These are phyloP conservation scores for Melospiza georgiana DNA, from an alignment of 2,113 vertebrate species.

Conservation along the genomic window DNA sequence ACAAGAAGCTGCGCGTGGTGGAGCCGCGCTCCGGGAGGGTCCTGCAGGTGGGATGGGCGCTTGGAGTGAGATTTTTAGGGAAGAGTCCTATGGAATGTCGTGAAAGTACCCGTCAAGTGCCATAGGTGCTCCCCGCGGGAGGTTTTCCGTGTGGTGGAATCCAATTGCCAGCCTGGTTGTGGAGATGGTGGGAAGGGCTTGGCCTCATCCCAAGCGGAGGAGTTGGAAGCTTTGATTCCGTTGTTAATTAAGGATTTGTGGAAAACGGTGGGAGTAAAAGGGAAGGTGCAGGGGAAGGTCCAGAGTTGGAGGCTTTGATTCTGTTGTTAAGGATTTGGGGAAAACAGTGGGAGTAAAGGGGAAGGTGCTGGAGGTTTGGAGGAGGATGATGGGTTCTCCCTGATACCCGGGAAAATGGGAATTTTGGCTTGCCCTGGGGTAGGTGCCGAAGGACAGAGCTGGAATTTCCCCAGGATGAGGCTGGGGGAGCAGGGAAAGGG, in stretches of 20 bases:
- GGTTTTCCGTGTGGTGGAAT: rapidly evolving
- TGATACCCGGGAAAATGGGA: rapidly evolving
- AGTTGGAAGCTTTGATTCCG: not conserved
- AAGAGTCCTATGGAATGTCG: rapidly evolving
- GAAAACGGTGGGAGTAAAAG: not conserved
- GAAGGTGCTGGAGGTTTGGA: not conserved
- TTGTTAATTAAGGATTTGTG: not conserved
- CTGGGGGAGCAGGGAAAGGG: rapidly evolving
- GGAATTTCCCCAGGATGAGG: rapidly evolving
- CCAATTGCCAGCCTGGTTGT: rapidly evolving
- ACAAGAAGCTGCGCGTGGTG: constrained; percentile 90
- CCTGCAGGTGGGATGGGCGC: constrained; percentile 80
- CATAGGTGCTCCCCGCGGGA: rapidly evolving
- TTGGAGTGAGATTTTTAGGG: rapidly evolving
- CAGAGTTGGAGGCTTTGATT: not conserved
- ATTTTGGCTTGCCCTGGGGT: rapidly evolving
- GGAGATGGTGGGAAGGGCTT: not conserved
- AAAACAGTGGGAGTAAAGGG: rapidly evolving
- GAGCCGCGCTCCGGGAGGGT: constrained; percentile 92
- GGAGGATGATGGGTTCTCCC: not conserved
- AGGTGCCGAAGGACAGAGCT: rapidly evolving
- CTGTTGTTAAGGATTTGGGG: not conserved
- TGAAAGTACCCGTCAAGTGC: rapidly evolving
- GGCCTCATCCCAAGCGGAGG: rapidly evolving
- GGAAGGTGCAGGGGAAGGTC: not conserved